phyloP scores from a whole-genome alignment of 2,888 invertebrate genomes.

The Xestia xanthographa region DNA sequence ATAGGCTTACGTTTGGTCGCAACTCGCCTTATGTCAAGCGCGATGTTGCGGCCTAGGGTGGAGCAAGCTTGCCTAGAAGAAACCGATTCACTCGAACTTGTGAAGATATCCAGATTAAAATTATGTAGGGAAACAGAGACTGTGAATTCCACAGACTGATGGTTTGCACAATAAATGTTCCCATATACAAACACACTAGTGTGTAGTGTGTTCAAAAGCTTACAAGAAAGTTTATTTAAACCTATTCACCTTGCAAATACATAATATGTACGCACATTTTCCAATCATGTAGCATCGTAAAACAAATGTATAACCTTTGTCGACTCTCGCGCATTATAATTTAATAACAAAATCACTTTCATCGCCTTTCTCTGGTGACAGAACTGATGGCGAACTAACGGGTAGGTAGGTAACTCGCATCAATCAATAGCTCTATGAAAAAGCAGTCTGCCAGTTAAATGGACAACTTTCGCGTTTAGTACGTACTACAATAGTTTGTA shows the following conservation, averaged over 20 bases:
- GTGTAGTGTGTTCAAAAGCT: too few relatives aligned
- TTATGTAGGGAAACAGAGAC: too few relatives aligned
- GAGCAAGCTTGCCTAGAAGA: neutral
- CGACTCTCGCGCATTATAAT: slow-evolving; percentile 59
- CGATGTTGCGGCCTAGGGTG: neutral
- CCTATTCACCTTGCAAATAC: neutral
- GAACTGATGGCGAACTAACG: slow-evolving; percentile 67
- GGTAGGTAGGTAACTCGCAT: slow-evolving; percentile 69
- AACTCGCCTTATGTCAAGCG: neutral
- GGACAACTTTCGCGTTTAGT: slow-evolving; percentile 82
- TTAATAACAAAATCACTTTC: slow-evolving; percentile 81
- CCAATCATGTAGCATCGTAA: slow-evolving; percentile 26
- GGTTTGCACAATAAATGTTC: too few relatives aligned
- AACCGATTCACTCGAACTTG: neutral
- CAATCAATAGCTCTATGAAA: slow-evolving; percentile 82
- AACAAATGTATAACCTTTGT: slow-evolving; percentile 52
- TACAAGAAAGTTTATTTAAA: neutral
- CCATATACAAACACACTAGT: too few relatives aligned
- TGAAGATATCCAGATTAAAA: too few relatives aligned
- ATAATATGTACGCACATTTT: neutral
- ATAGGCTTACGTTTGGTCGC: neutral
- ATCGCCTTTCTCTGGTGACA: slow-evolving; percentile 82
- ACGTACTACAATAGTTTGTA: slow-evolving; percentile 73
- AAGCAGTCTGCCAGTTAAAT: slow-evolving; percentile 77
- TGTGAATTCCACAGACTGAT: too few relatives aligned